Evolutionary conservation across 2,113 vertebrate genomes (phyloP).

Genomic region (Phycodurus eques): DNA sequence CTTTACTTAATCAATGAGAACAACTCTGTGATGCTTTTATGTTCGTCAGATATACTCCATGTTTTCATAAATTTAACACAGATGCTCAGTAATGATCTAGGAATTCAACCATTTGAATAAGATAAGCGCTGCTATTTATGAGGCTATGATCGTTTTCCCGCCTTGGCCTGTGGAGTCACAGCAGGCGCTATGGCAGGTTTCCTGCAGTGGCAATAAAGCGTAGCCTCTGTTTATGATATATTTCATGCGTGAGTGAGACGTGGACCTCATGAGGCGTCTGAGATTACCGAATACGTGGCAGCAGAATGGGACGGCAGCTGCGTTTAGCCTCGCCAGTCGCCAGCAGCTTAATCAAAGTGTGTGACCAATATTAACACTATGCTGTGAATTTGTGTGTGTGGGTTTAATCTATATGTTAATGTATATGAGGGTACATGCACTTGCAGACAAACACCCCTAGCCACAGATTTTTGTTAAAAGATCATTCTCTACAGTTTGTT

Average conservation of each 20-base stretch:
- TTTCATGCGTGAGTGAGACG: conserved; percentile 55
- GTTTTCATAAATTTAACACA: conserved; percentile 16
- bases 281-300: conserved; percentile 63
- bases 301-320: conserved; percentile 59
- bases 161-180: conserved; percentile 27
- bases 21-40: not conserved
- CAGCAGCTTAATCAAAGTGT: conserved; percentile 71
- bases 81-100: conserved; percentile 17
- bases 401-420: conserved; percentile 34
- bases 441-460: conserved; percentile 12
- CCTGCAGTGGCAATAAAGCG: conserved; percentile 40
- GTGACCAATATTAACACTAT: conserved; percentile 53
- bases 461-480: conserved; percentile 8
- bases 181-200: conserved; percentile 43
- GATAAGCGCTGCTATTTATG: conserved; percentile 26
- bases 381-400: conserved; percentile 18
- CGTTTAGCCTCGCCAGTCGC: conserved; percentile 45
- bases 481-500: not conserved
- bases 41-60: not conserved
- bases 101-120: conserved; percentile 6
- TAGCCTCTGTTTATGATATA: conserved; percentile 60
- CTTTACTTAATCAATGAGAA: conserved; percentile 6
- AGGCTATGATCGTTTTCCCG: conserved; percentile 4
- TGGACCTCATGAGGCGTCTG: conserved; percentile 57
- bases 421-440: conserved; percentile 10